phyloP scores from a whole-genome alignment of 2,113 vertebrate species.

The Alouatta palliata region DNA sequence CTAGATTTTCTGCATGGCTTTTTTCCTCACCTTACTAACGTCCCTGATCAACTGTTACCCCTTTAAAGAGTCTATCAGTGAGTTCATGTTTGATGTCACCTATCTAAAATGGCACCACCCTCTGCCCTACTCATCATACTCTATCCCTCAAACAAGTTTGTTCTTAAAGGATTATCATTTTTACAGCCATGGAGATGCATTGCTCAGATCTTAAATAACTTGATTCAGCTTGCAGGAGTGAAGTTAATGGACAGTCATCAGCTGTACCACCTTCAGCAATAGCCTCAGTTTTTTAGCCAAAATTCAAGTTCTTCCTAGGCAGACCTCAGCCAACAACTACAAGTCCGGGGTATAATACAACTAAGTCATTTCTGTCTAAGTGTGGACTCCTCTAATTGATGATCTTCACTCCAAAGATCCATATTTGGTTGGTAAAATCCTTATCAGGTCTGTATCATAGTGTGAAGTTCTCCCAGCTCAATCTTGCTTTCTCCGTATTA shows the following conservation, averaged over 20 bases:
- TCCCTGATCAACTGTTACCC: background rate
- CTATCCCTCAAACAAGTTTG: background rate
- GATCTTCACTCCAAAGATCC: background rate
- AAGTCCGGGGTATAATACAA: background rate
- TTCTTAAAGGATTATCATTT: background rate
- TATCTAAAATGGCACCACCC: background rate
- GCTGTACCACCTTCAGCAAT: background rate
- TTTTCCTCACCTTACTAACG: background rate
- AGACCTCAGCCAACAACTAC: background rate
- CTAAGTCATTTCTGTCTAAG: background rate
- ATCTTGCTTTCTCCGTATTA: background rate
- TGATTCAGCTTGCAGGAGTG: background rate
- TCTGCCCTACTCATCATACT: background rate
- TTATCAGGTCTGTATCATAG: background rate
- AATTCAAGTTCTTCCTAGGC: background rate
- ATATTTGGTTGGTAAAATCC: background rate
- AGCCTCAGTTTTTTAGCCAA: background rate
- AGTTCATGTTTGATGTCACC: background rate
- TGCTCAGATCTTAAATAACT: background rate
- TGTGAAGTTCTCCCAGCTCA: background rate
- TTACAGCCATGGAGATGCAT: background rate
- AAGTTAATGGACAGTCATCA: background rate
- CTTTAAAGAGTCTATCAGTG: background rate
- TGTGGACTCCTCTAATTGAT: background rate
- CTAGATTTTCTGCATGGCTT: background rate